Evolutionary conservation across 23 tunicate genomes (phyloP), one percentile per base, ranked within the genome.

Genomic region (Diplosoma virens): DNA sequence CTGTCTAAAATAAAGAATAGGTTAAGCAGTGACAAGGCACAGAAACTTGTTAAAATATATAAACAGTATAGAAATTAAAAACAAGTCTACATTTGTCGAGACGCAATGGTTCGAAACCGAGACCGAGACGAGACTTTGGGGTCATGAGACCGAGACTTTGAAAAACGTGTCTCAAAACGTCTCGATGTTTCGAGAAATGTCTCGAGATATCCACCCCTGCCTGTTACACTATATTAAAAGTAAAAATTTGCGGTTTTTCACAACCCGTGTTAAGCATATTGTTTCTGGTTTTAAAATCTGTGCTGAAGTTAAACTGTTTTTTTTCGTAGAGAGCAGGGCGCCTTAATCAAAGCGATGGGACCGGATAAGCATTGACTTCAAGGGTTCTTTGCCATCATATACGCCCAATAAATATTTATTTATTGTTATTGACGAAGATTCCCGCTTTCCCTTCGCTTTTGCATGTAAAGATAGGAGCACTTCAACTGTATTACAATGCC

Each of bases 271-370:
- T 6, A 71, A 48, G 77, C 5, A 48, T 5, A 26, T 71, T 18
- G 70, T 14, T 5, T 5, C 23, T 48, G 25, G 14, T 58, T 73
- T 34, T 61, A 61, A 61, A 61, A 29, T 61, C 9, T 76, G 81
- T 76, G 2, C 28, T 18, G 81, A 76, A 60, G 20, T 22, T 11
- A 76, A 76, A 31, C 81, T 76, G 2, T 31, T 22, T 76, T 5
- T 60, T 22, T 27, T 41, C 25, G 32, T 4, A 22, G 20, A 5
- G 5, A 25, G n/a, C 54, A 11, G 4, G 18, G 17, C 5, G 29
- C 28, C 25, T 29, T 65, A 5, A 76, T 76, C 29, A 76, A 76
- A 76, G 81, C 81, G 5, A 76, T 76, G 27, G 33, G 52, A 33
- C 69, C 79, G 75, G 9, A 4, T 68, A 36, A 68, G 75, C 36